Conservation (phyloP, 2,888 invertebrate genomes). For the Crioceris asparagi region DNA sequence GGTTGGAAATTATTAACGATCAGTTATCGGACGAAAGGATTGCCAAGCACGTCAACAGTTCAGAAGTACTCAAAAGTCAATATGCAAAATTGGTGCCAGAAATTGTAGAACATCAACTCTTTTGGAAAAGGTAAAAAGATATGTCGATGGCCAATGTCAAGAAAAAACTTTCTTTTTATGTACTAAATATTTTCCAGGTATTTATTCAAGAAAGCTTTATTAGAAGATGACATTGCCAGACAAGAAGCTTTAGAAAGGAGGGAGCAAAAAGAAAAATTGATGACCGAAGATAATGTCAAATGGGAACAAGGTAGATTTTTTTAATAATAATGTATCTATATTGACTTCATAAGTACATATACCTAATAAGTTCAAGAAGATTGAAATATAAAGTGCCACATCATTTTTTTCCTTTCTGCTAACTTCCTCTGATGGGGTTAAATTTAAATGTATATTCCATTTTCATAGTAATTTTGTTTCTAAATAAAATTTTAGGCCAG, state of each 20-base stretch:
- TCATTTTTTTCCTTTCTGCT: no score
- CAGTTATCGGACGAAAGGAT: conserved; percentile 48
- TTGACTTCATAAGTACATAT: no score
- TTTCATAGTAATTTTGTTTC: no score
- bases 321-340: no score
- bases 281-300: conserved; percentile 37
- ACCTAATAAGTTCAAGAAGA: no score
- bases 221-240: conserved; percentile 63
- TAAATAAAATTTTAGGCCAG: no score
- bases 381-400: no score
- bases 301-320: conserved; percentile 43
- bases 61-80: conserved; percentile 38
- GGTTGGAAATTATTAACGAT: conserved; percentile 46
- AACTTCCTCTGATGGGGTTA: no score
- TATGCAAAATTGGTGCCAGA: conserved; percentile 55
- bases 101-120: conserved; percentile 59
- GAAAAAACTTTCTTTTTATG: conserved; percentile 3
- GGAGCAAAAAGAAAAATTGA: conserved; percentile 39
- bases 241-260: conserved; percentile 47
- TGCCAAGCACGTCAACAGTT: conserved; percentile 49
- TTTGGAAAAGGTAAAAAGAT: conserved; percentile 59
- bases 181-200: conserved; percentile 36
- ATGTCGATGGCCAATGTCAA: conserved; percentile 63
- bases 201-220: conserved; percentile 67
- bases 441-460: no score